These are phyloP conservation scores for Protobothrops flavoviridis DNA, from an alignment of 2,113 vertebrate genomes.

Conservation along the genomic window DNA sequence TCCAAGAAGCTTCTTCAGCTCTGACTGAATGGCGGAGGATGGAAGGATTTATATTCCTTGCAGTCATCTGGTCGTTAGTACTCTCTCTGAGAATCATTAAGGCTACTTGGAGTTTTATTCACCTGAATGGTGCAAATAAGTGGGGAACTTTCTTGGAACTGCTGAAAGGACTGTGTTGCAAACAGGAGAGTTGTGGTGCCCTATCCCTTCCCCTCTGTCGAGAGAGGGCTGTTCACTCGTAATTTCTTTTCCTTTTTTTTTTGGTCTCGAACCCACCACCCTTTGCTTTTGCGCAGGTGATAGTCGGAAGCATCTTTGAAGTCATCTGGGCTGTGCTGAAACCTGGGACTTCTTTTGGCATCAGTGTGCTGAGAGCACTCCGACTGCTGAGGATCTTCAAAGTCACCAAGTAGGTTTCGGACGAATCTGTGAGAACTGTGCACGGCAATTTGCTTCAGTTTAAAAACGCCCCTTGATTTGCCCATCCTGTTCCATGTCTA, in stretches of 20 bases:
- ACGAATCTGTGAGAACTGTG: fast-evolving
- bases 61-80: not conserved
- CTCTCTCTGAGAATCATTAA: not conserved
- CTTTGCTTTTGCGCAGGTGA: slow-evolving; percentile 76
- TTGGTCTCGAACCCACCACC: not conserved
- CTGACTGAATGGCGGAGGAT: not conserved
- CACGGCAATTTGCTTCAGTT: fast-evolving
- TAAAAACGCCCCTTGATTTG: not conserved
- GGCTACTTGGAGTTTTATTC: not conserved
- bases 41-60: not conserved
- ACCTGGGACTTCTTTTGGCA: slow-evolving; percentile 91
- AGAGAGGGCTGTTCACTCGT: too few relatives aligned
- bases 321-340: slow-evolving; percentile 95
- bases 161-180: too few relatives aligned
- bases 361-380: slow-evolving; percentile 90
- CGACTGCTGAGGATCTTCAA: slow-evolving; percentile 93
- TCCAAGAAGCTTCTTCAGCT: not conserved
- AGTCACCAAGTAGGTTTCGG: slow-evolving; percentile 88
- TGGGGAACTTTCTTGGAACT: too few relatives aligned
- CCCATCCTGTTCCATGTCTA: fast-evolving
- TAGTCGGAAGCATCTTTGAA: slow-evolving; percentile 96
- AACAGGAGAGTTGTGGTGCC: too few relatives aligned
- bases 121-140: not conserved
- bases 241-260: too few relatives aligned
- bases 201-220: too few relatives aligned